A percentile compares a stretch with the other conserved stretches of the same genome.
Conservation (phyloP, 2,888 invertebrate genomes). For the Mantis religiosa region DNA sequence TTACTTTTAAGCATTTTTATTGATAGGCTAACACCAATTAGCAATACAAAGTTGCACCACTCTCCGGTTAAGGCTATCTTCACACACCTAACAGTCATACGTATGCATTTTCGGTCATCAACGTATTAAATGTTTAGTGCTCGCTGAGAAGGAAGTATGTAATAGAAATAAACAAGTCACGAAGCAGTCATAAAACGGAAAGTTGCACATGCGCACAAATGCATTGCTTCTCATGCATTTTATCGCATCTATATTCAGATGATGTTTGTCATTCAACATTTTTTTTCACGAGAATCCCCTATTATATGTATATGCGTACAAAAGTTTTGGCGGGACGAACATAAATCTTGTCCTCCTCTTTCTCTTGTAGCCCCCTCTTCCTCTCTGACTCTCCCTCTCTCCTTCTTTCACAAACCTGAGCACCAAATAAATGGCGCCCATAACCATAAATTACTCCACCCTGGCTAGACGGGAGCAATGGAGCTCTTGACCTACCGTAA, state of each 20-base stretch:
- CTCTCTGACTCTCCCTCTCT: background rate
- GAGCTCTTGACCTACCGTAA: slow-evolving; percentile 18
- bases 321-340: slow-evolving; percentile 14
- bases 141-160: background rate
- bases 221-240: background rate
- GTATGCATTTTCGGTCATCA: background rate
- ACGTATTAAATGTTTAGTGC: background rate
- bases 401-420: slow-evolving; percentile 20
- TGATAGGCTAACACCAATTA: no score
- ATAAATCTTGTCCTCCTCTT: slow-evolving; percentile 6
- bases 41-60: no score
- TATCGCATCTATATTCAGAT: background rate
- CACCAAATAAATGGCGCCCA: slow-evolving; percentile 28
- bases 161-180: background rate
- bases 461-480: slow-evolving; percentile 1
- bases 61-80: no score
- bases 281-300: background rate
- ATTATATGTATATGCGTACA: slow-evolving; percentile 8
- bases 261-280: slow-evolving; percentile 4
- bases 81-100: background rate
- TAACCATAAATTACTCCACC: slow-evolving; percentile 30
- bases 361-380: background rate
- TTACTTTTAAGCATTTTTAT: no score
- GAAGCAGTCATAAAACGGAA: background rate
- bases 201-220: background rate